These are phyloP conservation scores for Xerus rutilus DNA, from an alignment of 2,797 vertebrate genomes.

Conservation along the genomic window DNA sequence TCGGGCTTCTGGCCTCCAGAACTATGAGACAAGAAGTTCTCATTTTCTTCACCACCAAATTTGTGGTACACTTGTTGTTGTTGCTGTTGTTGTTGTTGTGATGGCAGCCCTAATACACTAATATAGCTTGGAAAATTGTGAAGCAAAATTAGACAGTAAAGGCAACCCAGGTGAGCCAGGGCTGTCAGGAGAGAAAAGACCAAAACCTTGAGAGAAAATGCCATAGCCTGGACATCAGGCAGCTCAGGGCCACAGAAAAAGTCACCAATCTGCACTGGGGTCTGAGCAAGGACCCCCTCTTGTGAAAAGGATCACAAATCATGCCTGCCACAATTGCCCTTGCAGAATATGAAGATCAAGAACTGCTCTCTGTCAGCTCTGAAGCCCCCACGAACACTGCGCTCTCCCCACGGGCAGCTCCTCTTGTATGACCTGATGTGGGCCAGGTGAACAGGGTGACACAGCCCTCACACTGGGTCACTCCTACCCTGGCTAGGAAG, in stretches of 20 bases:
- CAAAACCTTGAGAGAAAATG: neutral
- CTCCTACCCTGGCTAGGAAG: neutral
- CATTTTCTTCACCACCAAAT: neutral
- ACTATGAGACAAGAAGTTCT: neutral
- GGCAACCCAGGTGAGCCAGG: neutral
- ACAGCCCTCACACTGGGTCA: neutral
- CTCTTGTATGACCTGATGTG: rapidly evolving
- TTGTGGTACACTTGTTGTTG: too few relatives aligned
- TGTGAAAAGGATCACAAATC: neutral
- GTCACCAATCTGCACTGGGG: too few relatives aligned
- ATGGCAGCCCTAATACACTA: neutral
- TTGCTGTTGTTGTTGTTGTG: neutral
- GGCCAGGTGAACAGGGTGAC: neutral
- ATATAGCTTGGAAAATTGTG: neutral
- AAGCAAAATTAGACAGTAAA: neutral
- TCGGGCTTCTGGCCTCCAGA: neutral
- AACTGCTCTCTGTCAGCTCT: rapidly evolving
- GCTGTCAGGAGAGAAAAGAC: neutral
- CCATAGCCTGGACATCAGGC: rapidly evolving
- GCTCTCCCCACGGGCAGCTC: neutral
- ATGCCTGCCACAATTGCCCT: neutral
- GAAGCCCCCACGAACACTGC: neutral
- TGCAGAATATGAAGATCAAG: too few relatives aligned
- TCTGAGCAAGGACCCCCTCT: neutral
- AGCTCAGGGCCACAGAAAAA: neutral